Evolutionary conservation across 2,797 vertebrate species (phyloP).

Genomic region (Knipowitschia caucasica): DNA sequence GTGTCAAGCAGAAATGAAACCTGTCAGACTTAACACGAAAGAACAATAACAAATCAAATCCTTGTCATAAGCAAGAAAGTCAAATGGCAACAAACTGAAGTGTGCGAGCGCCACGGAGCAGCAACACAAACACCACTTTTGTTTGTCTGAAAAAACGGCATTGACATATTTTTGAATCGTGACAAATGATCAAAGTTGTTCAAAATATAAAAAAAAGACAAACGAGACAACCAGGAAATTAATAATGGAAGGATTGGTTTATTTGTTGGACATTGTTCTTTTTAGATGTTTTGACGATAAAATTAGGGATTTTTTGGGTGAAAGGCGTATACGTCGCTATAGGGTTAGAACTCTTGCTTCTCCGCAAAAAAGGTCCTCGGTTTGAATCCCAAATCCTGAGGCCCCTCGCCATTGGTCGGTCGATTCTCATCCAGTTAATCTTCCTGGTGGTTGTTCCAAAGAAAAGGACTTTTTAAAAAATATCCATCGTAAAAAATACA

Average conservation of each 20-base stretch:
- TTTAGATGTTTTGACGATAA: too few species aligned
- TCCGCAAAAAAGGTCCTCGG: too few species aligned
- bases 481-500: too few species aligned
- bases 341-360: too few species aligned
- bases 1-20: constrained; percentile 36
- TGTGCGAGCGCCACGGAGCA: constrained; percentile 1
- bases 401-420: too few species aligned
- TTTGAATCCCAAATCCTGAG: too few species aligned
- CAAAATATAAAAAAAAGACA: not conserved
- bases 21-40: constrained; percentile 22
- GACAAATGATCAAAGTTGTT: not conserved
- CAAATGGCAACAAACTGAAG: constrained; percentile 20
- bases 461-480: too few species aligned
- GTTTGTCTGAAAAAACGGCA: not conserved
- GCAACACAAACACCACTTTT: constrained; percentile 7
- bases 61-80: constrained; percentile 37
- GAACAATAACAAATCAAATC: constrained; percentile 43
- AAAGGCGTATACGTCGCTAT: too few species aligned
- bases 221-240: not conserved
- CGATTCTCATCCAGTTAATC: too few species aligned
- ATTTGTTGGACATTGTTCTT: not conserved
- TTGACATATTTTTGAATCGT: not conserved
- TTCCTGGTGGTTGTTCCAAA: too few species aligned
- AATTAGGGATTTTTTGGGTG: too few species aligned
- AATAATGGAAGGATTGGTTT: not conserved